Evolutionary conservation across 1,140 invertebrate species (phyloP), one percentile per base, ranked within the genome.

Genomic region (Drosophila lowei): DNA sequence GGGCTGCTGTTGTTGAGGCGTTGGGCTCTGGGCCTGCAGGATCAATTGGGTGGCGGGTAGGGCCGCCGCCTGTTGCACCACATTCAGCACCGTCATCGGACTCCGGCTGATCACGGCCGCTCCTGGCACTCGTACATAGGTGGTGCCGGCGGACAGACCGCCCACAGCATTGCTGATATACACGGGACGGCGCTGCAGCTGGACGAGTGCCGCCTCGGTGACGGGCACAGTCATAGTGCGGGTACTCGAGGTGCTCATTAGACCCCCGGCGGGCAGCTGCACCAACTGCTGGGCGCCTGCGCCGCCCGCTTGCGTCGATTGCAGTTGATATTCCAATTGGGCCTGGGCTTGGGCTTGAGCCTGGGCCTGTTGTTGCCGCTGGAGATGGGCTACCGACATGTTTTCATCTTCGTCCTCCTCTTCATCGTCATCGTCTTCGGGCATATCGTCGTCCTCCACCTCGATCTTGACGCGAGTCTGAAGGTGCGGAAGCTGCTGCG

Each of bases 71-170:
- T 89, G 89, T 65, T 90, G 89, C 56, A 90, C 89, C 46, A 90
- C 89, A 89, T 90, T 90, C 21, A 90, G 57, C 42, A 90, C 89
- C 25, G 89, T 88, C 89, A 90, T 89, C n/a, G 89, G 90, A 67
- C 83, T 90, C 18, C 89, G 79, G 64, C 89, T 90, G 47, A 90
- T 84, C 5, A 90, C 84, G 1, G 79, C 80, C 0, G 79, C 72
- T 1, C 89, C 77, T 1, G 89, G 89, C 89, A 90, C 90, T 0
- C 89, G 76, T 1, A 90, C 89, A 47, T 90, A 90, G 6, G 81
- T 84, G 6, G 89, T 76, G 43, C 81, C 79, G 2, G 81, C 77
- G 2, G 74, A 61, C 42, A 90, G 16, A 1, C 74, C 78, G 25
- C 79, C 80, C 34, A 90, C 68, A 9, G 89, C 77, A 64, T 90